Evolutionary conservation across 2,113 vertebrate species (phyloP).

Genomic region (Porphyrio hochstetteri): DNA sequence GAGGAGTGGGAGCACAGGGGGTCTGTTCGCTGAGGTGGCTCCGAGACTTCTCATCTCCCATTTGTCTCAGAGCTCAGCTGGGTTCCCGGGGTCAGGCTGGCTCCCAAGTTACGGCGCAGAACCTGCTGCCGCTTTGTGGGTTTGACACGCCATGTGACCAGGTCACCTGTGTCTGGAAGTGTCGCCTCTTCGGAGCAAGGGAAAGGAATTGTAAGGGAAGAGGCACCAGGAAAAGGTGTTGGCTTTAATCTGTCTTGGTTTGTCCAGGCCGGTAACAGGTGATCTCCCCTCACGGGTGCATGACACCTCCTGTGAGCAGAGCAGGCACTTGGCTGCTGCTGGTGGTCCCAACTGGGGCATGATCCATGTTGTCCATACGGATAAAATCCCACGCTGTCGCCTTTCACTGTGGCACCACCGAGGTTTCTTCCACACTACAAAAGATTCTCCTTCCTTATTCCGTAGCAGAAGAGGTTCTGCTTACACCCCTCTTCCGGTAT

Average conservation of each 20-base stretch:
- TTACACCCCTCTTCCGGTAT: not conserved
- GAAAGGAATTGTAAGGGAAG: not conserved
- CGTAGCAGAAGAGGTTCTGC: fast-evolving
- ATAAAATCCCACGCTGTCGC: not conserved
- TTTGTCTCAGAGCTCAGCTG: not conserved
- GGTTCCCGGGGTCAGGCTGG: not conserved
- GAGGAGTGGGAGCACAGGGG: fast-evolving
- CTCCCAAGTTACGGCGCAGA: not conserved
- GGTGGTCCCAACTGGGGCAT: fast-evolving
- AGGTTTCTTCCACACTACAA: not conserved
- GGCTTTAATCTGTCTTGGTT: not conserved
- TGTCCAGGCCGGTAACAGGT: not conserved
- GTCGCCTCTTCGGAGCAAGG: fast-evolving
- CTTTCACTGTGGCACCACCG: not conserved
- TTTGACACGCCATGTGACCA: fast-evolving
- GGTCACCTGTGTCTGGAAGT: not conserved
- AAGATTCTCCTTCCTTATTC: not conserved
- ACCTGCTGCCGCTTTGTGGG: not conserved
- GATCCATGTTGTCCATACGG: fast-evolving
- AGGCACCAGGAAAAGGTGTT: not conserved
- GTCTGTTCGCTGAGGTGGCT: not conserved
- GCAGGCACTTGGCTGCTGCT: not conserved
- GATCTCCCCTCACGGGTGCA: not conserved
- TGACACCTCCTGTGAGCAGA: not conserved
- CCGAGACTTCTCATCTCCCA: not conserved